Conservation (phyloP, 1,140 invertebrate species). For the Limonius californicus region DNA sequence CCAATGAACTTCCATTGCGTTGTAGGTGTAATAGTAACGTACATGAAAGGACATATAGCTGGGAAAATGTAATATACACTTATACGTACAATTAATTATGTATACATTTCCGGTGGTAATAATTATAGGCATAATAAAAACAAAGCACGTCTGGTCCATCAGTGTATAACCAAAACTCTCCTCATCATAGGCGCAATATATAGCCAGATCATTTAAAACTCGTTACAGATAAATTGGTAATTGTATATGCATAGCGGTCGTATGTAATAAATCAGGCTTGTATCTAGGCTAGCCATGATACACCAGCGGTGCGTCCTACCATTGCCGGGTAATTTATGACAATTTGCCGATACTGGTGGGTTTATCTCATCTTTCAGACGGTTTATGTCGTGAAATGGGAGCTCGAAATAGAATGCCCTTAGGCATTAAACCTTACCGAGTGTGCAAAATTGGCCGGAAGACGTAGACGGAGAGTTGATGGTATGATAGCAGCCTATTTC, state of each 20-base stretch:
- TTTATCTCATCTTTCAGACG: constrained; percentile 5
- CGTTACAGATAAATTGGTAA: constrained; percentile 8
- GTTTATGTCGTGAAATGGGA: neutral
- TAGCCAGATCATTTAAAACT: constrained; percentile 4
- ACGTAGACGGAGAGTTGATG: constrained; percentile 4
- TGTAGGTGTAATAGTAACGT: too few species aligned
- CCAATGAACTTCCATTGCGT: too few species aligned
- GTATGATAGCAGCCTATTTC: neutral
- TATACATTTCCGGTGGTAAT: too few species aligned
- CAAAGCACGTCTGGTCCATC: too few species aligned
- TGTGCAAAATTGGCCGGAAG: constrained; percentile 5
- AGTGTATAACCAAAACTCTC: neutral
- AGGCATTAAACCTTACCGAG: constrained; percentile 4
- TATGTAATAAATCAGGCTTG: constrained; percentile 7
- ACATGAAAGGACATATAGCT: too few species aligned
- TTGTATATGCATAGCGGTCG: constrained; percentile 11
- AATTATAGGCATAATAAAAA: too few species aligned
- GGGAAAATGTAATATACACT: too few species aligned
- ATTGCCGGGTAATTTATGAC: constrained; percentile 5
- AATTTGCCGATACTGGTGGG: constrained; percentile 6
- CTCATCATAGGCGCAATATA: neutral
- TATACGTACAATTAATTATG: too few species aligned
- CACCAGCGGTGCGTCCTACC: constrained; percentile 5
- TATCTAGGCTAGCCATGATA: constrained; percentile 9
- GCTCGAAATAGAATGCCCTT: constrained; percentile 8